Percentiles rank a stretch among this genome's conserved stretches.
These are phyloP conservation scores for Chelon auratus DNA, from an alignment of 2,797 vertebrate species.

Conservation along the genomic window DNA sequence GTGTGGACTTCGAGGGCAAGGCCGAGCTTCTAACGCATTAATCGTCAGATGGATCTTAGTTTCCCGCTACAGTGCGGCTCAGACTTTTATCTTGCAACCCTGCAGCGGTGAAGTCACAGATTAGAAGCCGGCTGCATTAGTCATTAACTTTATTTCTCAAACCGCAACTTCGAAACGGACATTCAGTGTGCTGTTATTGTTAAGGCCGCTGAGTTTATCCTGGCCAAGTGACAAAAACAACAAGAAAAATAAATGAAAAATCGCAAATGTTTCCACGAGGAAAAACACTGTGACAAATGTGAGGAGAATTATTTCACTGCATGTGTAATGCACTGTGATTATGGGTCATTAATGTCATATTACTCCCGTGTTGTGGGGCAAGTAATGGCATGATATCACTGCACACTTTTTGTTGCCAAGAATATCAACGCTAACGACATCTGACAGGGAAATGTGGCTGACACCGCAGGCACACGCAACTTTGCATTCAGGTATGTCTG, in stretches of 20 bases:
- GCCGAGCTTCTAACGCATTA: conserved; percentile 14
- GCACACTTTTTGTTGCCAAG: conserved; percentile 62
- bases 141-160: conserved; percentile 51
- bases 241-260: conserved; percentile 18
- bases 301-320: conserved; percentile 52
- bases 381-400: conserved; percentile 62
- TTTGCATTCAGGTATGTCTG: conserved; percentile 67
- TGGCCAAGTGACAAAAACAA: conserved; percentile 58
- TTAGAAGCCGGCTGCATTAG: conserved; percentile 48
- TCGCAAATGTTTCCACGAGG: conserved; percentile 27
- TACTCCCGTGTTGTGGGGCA: conserved; percentile 47
- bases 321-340: conserved; percentile 70
- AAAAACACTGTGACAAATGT: conserved; percentile 44
- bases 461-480: conserved; percentile 49
- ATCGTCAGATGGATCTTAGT: conserved; percentile 26
- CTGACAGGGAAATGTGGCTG: conserved; percentile 62
- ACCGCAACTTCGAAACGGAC: conserved; percentile 39
- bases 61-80: conserved; percentile 35
- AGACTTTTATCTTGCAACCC: conserved; percentile 56
- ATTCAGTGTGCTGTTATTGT: conserved; percentile 34
- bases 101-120: conserved; percentile 51
- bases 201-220: conserved; percentile 33
- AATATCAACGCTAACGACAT: conserved; percentile 67
- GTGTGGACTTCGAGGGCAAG: conserved; percentile 5
- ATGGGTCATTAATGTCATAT: conserved; percentile 67